These are phyloP conservation scores for Ursus arctos DNA, from an alignment of 2,113 vertebrate species.

Conservation along the genomic window DNA sequence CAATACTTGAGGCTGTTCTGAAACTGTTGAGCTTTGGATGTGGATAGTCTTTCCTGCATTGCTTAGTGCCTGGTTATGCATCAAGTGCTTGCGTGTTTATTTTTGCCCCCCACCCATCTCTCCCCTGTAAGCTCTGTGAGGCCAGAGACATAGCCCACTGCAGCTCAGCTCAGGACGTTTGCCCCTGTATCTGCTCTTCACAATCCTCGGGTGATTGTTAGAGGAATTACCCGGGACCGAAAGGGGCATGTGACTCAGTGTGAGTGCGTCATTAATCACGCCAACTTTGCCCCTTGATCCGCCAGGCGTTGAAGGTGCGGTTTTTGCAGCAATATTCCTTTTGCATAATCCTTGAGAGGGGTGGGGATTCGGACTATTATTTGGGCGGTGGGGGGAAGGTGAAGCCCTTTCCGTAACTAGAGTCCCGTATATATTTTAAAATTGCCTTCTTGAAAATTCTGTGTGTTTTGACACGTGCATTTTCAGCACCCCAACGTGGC, in stretches of 20 bases:
- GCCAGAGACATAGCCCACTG: too few species aligned
- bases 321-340: background rate
- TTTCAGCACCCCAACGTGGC: background rate
- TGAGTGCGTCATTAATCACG: background rate
- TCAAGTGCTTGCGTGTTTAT: background rate
- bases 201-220: background rate
- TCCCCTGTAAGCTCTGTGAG: background rate
- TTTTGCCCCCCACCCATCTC: background rate
- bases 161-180: background rate
- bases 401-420: background rate
- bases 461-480: background rate
- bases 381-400: background rate
- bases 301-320: background rate
- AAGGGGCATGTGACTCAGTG: accelerated
- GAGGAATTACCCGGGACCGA: background rate
- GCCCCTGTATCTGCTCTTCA: accelerated
- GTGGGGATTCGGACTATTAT: background rate
- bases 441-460: background rate
- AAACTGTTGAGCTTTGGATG: background rate
- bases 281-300: background rate
- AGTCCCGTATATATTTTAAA: background rate
- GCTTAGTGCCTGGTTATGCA: background rate
- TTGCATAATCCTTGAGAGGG: background rate
- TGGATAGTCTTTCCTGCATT: background rate
- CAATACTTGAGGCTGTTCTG: background rate